Base-by-base conservation (phyloP, 1,140 invertebrate genomes). In the Pseudomyrmex dendroicus region DNA sequence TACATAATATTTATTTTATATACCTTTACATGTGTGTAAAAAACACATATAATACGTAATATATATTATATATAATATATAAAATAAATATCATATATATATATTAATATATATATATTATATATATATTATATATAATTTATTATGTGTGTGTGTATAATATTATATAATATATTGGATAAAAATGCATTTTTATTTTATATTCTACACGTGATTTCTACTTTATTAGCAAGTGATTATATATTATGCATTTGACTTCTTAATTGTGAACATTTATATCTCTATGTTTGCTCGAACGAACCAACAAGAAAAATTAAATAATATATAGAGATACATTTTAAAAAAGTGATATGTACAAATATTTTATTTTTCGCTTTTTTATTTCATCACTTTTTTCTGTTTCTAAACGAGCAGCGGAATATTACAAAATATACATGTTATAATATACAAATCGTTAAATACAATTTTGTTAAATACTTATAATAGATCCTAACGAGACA, bases 1-100 rank as follows among this genome's bases (percentile, higher is more conserved):
- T 80, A 59, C 61, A 70, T 35, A 46, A 57, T 78, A 80, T 80
- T 80, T 80, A 80, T 80, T 80, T 80, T 70, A 72, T 35, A 80
- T 70, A 80, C 44, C 59, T 80, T 54, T 15, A 62, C 13, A 8
- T 35, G 35, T 35, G 35, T 35, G 35, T 35, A 7, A 35, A 35
- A 35, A 35, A 35, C 35, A 35, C 35, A 7, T 35, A 35, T 35
- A 35, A 35, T 35, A 35, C 5, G 5, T 35, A 35, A 35, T 35
- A 35, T 35, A 35, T 35, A 35, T 7, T 35, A 35, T 35, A 7
- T 35, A 35, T 35, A 35, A 35, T 35, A 35, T 35, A 25, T 25
- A 25, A 25, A 25, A 25, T 25, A 25, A 25, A 25, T 25, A 25
- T 25, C 25, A 25, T 25, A 25, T 25, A 25, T 25, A n/a, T 25